These are phyloP conservation scores for Drosophila recens DNA, from an alignment of 2,888 invertebrate genomes.

Conservation along the genomic window DNA sequence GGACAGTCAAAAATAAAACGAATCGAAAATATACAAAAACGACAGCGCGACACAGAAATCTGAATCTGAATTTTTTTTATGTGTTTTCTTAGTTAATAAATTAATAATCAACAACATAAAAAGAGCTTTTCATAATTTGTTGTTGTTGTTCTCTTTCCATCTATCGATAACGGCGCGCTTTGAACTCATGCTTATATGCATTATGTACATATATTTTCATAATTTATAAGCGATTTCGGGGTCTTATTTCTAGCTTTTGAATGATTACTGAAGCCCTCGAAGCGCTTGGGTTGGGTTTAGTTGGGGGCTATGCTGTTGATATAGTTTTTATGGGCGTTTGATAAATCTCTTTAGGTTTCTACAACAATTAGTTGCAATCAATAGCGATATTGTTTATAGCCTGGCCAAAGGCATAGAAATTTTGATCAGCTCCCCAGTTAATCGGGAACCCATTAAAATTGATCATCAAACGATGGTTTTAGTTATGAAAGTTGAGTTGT, in stretches of 20 bases:
- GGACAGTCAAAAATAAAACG: conserved; percentile 41
- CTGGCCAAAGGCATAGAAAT: conserved; percentile 44
- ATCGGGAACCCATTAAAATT: conserved; percentile 53
- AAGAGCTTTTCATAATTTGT: conserved; percentile 76
- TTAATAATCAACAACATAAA: conserved; percentile 77
- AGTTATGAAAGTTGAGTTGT: conserved; percentile 37
- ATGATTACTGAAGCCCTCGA: conserved; percentile 71
- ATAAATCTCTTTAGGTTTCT: conserved; percentile 73
- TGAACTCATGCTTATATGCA: conserved; percentile 70
- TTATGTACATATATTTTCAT: conserved; percentile 81
- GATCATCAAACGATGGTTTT: conserved; percentile 31
- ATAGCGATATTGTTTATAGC: conserved; percentile 71
- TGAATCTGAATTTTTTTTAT: conserved; percentile 43
- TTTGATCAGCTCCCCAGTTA: conserved; percentile 22
- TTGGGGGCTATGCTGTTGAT: conserved; percentile 59
- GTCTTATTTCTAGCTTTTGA: conserved; percentile 64
- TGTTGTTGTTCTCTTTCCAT: conserved; percentile 14
- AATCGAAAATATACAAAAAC: conserved; percentile 44
- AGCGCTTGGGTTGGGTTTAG: conserved; percentile 32
- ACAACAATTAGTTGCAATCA: conserved; percentile 78
- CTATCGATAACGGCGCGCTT: conserved; percentile 67
- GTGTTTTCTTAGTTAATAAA: conserved; percentile 68
- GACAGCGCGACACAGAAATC: conserved; percentile 58
- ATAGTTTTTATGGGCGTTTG: conserved; percentile 80
- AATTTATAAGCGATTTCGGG: conserved; percentile 78